phyloP scores from a whole-genome alignment of 2,797 vertebrate genomes.

The Taenioides sp. region DNA sequence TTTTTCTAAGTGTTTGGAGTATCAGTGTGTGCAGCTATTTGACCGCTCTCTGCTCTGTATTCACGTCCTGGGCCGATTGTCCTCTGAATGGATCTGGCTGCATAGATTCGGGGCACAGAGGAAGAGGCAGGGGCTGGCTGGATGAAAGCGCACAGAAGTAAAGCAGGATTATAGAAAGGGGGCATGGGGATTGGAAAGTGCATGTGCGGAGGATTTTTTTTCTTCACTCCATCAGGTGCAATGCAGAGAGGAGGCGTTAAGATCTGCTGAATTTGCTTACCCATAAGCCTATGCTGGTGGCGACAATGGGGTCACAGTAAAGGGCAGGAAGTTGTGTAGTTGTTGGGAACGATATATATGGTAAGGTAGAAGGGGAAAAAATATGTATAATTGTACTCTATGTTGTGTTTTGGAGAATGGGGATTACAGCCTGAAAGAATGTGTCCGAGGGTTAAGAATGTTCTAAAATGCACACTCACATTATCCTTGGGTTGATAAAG shows the following conservation, averaged over 20 bases:
- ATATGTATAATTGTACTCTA: slow-evolving; percentile 37
- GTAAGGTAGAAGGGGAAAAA: slow-evolving; percentile 21
- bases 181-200: slow-evolving; percentile 69
- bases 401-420: slow-evolving; percentile 48
- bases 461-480: too few species aligned
- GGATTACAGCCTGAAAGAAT: background rate
- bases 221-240: slow-evolving; percentile 65
- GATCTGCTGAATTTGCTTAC: slow-evolving; percentile 78
- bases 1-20: slow-evolving; percentile 46
- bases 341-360: slow-evolving; percentile 26
- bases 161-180: slow-evolving; percentile 60
- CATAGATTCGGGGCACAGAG: slow-evolving; percentile 32
- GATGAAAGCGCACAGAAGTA: slow-evolving; percentile 62
- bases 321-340: slow-evolving; percentile 45
- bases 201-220: slow-evolving; percentile 57
- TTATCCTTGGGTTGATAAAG: too few species aligned
- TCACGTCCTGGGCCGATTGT: slow-evolving; percentile 71
- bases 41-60: slow-evolving; percentile 69
- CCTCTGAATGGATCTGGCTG: slow-evolving; percentile 70
- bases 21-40: slow-evolving; percentile 29
- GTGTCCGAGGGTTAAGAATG: background rate
- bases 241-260: slow-evolving; percentile 73
- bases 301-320: slow-evolving; percentile 60
- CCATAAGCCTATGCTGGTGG: slow-evolving; percentile 62
- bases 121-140: slow-evolving; percentile 41